Conservation (phyloP, 2,797 vertebrate species). For the Mormyrops boulengeri region DNA sequence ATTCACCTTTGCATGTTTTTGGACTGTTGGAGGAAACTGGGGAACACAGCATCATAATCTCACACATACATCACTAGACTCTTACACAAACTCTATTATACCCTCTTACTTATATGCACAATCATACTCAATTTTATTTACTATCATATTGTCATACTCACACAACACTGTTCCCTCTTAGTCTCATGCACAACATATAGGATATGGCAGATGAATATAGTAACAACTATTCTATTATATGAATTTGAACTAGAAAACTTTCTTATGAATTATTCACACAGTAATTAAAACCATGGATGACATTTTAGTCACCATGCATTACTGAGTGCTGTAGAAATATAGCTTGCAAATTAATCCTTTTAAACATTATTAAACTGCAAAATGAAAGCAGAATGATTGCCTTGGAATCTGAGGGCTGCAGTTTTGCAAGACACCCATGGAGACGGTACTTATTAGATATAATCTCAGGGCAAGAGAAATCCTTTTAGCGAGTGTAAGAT, state of each 20-base stretch:
- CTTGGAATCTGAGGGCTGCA: slow-evolving; percentile 7
- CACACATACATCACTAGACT: not conserved
- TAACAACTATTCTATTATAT: not conserved
- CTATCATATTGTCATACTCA: not conserved
- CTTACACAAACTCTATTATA: not conserved
- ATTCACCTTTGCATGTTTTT: not conserved
- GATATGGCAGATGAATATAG: not conserved
- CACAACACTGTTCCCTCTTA: not conserved
- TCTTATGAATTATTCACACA: not conserved
- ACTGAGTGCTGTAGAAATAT: not conserved
- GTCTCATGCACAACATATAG: not conserved
- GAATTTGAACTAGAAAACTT: not conserved
- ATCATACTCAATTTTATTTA: not conserved
- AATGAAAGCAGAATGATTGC: not conserved
- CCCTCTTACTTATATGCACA: not conserved
- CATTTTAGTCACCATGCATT: not conserved
- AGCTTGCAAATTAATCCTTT: not conserved
- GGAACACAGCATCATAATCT: not conserved
- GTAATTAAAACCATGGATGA: not conserved
- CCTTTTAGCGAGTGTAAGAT: not conserved
- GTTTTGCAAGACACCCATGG: slow-evolving; percentile 25
- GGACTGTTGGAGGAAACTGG: not conserved
- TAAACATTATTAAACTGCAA: not conserved
- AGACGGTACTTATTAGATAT: not conserved
- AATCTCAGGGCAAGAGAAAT: not conserved